A percentile compares a stretch with the other conserved stretches of the same genome.
Evolutionary conservation across 2,888 invertebrate genomes (phyloP).

Genomic region (Rhingia rostrata): DNA sequence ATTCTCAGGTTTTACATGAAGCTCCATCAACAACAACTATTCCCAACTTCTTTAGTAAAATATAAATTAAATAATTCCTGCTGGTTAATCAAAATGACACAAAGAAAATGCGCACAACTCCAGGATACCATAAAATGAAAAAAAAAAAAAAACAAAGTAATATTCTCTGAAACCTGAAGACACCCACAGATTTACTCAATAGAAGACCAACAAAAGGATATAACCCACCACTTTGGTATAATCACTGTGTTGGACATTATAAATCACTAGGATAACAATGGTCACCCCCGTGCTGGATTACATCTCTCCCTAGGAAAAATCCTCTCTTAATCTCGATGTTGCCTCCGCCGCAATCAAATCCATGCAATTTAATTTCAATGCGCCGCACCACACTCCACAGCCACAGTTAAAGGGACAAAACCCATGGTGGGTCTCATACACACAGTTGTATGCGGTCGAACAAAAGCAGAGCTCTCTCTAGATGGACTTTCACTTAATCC

Average conservation of each 20-base stretch:
- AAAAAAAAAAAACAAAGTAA: background rate
- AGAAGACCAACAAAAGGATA: slow-evolving; percentile 39
- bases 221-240: slow-evolving; percentile 32
- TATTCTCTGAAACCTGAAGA: slow-evolving; percentile 21
- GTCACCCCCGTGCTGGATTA: slow-evolving; percentile 79
- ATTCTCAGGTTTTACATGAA: too few species aligned
- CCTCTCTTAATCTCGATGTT: slow-evolving; percentile 59
- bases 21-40: too few species aligned
- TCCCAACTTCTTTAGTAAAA: too few species aligned
- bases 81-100: too few species aligned
- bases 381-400: slow-evolving; percentile 21
- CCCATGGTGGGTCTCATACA: slow-evolving; percentile 12
- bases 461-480: slow-evolving; percentile 43
- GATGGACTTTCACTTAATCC: slow-evolving; percentile 59
- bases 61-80: too few species aligned
- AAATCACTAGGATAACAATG: slow-evolving; percentile 81
- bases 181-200: slow-evolving; percentile 15
- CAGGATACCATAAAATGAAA: background rate
- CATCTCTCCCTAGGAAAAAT: slow-evolving; percentile 39
- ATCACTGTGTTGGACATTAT: slow-evolving; percentile 77
- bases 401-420: slow-evolving; percentile 22
- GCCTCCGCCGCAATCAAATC: slow-evolving; percentile 64
- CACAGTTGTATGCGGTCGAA: slow-evolving; percentile 11
- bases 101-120: background rate
- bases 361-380: slow-evolving; percentile 71